Conservation (phyloP, 1,140 invertebrate species). For the Brachionus calyciflorus region DNA sequence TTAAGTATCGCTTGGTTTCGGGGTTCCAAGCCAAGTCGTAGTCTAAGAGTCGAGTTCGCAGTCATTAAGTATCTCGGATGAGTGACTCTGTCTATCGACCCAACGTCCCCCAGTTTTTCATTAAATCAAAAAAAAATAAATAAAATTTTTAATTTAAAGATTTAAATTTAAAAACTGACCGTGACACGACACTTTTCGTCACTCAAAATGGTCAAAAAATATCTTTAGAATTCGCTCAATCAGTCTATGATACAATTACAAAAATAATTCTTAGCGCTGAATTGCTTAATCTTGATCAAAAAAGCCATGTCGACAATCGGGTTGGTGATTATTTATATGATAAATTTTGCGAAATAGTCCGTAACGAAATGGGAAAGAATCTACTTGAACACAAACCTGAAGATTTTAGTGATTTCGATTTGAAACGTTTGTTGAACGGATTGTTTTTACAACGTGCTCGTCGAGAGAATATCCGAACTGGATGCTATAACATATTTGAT, state of each 20-base stretch:
- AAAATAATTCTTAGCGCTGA: slow-evolving; percentile 24
- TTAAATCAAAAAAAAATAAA: not conserved
- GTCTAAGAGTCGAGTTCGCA: too few species aligned
- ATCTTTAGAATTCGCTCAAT: slow-evolving; percentile 3
- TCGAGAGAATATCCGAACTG: slow-evolving; percentile 38
- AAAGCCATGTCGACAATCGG: not conserved
- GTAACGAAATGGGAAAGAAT: slow-evolving; percentile 27
- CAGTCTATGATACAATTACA: slow-evolving; percentile 29
- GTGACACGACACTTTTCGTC: not conserved
- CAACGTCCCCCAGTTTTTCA: too few species aligned
- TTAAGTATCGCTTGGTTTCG: too few species aligned
- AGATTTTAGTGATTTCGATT: slow-evolving; percentile 4
- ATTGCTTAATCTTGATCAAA: slow-evolving; percentile 1
- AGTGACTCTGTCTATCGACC: too few species aligned
- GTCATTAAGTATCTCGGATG: too few species aligned
- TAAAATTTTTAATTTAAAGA: not conserved
- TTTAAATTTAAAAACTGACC: not conserved
- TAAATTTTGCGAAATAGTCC: slow-evolving; percentile 41
- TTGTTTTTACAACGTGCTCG: not conserved
- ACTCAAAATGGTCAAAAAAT: slow-evolving; percentile 46
- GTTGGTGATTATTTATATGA: slow-evolving; percentile 38
- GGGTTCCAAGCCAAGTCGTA: too few species aligned
- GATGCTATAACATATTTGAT: slow-evolving; percentile 44
- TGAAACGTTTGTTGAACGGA: slow-evolving; percentile 13
- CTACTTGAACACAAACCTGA: not conserved